Evolutionary conservation across 2,113 vertebrate genomes (phyloP), one percentile per base, ranked within the genome.

Genomic region (Chrysochloris asiatica): DNA sequence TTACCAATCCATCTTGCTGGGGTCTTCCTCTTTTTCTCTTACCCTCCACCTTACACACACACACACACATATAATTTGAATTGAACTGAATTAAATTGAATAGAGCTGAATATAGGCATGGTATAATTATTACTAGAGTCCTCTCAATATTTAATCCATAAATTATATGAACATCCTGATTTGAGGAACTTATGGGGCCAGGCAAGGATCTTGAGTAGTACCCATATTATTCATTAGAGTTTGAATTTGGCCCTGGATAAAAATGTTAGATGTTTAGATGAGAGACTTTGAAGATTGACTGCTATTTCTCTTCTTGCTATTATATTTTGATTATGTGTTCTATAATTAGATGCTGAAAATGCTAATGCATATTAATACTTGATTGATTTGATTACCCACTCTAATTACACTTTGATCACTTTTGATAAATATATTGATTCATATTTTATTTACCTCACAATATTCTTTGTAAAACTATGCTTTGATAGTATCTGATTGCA

Each of bases 351-450:
- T 93, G 94, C 54, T 95, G 71, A 93, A 94, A 97, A 93, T 86
- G 79, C 91, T 88, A 93, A 93, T 93, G 88, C 56, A 78, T 83
- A 95, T 94, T 95, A 96, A 96, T 96, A 88, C 47, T 88, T 96
- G 90, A 96, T 86, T 95, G 91, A 93, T 95, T 96, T 94, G 90
- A 96, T 94, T 95, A 94, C 87, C 9, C 47, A 81, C 69, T 79
- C 76, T 95, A 94, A 97, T 95, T 93, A 94, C 6, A 93, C 88
- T 96, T 95, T 96, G 91, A 95, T 95, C 75, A 54, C 92, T 96
- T 96, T 93, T 94, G 90, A 95, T 95, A 96, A 96, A 91, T 97
- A 86, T 94, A 95, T 97, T 86, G 94, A 95, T 87, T 94, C 52
- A 47, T 94, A 89, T 94, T 94, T 94, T 94, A 93, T 92, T 96